Evolutionary conservation across 2,113 vertebrate genomes (phyloP).

Genomic region (Mustela nigripes): DNA sequence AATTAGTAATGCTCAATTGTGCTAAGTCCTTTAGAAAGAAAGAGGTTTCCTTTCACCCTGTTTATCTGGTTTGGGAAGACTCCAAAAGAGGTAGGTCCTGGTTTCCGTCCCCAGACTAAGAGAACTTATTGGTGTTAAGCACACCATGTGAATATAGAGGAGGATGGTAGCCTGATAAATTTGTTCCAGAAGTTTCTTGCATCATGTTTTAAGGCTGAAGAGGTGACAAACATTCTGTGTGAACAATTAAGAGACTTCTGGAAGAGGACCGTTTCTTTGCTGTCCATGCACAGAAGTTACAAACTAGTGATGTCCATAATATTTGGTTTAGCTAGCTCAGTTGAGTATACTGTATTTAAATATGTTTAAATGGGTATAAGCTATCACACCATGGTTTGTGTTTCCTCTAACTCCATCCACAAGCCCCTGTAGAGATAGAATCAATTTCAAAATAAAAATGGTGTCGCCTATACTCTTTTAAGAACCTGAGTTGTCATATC

Average conservation of each 20-base stretch:
- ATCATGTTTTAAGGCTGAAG: background rate
- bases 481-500: background rate
- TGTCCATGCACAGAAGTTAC: background rate
- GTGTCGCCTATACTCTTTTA: background rate
- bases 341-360: background rate
- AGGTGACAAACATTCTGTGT: background rate
- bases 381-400: background rate
- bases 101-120: background rate
- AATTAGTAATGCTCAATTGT: background rate
- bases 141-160: background rate
- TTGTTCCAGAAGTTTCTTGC: background rate
- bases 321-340: background rate
- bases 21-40: background rate
- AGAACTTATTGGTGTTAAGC: background rate
- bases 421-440: background rate
- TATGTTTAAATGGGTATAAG: background rate
- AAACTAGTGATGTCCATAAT: background rate
- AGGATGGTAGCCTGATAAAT: background rate
- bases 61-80: conserved; percentile 13
- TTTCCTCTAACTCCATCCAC: background rate
- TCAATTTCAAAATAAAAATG: background rate
- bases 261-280: background rate
- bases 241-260: background rate
- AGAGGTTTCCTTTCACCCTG: background rate
- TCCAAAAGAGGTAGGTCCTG: background rate